phyloP scores from a whole-genome alignment of 2,888 invertebrate species.

The Ariolimax columbianus region DNA sequence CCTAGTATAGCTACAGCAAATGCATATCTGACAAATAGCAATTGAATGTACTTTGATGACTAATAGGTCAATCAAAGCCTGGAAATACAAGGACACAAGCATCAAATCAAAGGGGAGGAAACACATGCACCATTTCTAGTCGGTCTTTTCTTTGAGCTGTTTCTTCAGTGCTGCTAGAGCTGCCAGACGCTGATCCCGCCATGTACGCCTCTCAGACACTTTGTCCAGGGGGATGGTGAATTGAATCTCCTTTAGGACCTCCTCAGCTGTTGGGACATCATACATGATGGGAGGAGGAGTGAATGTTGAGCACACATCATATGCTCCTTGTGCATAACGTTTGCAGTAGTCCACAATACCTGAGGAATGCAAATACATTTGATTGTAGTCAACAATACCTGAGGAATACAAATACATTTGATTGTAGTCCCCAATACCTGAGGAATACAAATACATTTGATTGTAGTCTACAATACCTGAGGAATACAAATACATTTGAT shows the following conservation, averaged over 20 bases:
- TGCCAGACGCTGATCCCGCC: slow-evolving; percentile 75
- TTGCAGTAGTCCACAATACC: slow-evolving; percentile 72
- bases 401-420: too few species aligned
- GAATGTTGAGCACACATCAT: slow-evolving; percentile 67
- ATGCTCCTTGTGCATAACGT: slow-evolving; percentile 69
- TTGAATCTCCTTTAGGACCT: slow-evolving; percentile 64
- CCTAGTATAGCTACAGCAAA: too few species aligned
- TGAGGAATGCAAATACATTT: slow-evolving; percentile 43
- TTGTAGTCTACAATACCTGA: too few species aligned
- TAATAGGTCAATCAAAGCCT: not conserved
- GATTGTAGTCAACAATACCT: too few species aligned
- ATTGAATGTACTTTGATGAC: not conserved
- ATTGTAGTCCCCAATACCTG: too few species aligned
- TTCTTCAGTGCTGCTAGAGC: slow-evolving; percentile 73
- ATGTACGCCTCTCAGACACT: slow-evolving; percentile 67
- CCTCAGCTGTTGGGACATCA: slow-evolving; percentile 65
- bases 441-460: too few species aligned
- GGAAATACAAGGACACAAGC: not conserved
- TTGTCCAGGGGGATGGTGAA: slow-evolving; percentile 67
- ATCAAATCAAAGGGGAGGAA: not conserved
- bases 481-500: too few species aligned
- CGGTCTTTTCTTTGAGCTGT: slow-evolving; percentile 52
- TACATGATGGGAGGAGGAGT: slow-evolving; percentile 66
- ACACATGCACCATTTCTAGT: not conserved
- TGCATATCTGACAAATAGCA: too few species aligned